phyloP scores from a whole-genome alignment of 2,113 vertebrate species.

The Syrrhaptes paradoxus region DNA sequence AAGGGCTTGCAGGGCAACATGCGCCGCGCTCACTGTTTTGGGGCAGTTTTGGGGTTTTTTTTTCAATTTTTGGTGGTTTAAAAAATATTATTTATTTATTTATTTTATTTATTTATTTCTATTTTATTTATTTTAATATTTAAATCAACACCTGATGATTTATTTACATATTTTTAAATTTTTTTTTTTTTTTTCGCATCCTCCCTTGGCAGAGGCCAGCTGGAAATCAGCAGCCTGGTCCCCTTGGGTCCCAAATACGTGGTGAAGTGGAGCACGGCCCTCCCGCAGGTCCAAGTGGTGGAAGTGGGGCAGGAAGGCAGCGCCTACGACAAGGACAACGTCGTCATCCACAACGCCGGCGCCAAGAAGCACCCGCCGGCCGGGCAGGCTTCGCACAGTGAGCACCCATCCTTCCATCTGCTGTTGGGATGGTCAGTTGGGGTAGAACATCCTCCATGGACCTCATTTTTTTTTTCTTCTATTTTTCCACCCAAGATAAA shows the following conservation, averaged over 20 bases:
- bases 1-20: neutral
- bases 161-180: fast-evolving
- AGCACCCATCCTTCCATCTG: neutral
- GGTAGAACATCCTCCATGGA: neutral
- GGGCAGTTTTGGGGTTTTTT: no score
- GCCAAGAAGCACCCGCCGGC: slow-evolving; percentile 66
- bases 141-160: fast-evolving
- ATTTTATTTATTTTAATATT: no score
- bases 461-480: neutral
- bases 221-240: slow-evolving; percentile 93
- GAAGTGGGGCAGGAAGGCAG: slow-evolving; percentile 89
- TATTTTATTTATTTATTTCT: no score
- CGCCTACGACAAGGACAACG: slow-evolving; percentile 79
- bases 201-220: slow-evolving; percentile 69
- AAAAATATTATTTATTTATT: no score
- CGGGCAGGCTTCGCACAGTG: slow-evolving; percentile 68
- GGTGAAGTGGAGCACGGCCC: slow-evolving; percentile 92
- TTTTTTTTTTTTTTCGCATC: neutral
- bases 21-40: no score
- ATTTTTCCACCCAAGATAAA: slow-evolving; percentile 76
- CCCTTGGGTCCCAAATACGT: slow-evolving; percentile 92
- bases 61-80: no score
- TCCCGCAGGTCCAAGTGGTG: slow-evolving; percentile 90
- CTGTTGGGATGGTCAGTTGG: neutral
- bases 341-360: slow-evolving; percentile 77